These are phyloP conservation scores for Bufo gargarizans DNA, from an alignment of 2,113 vertebrate genomes.

Conservation along the genomic window DNA sequence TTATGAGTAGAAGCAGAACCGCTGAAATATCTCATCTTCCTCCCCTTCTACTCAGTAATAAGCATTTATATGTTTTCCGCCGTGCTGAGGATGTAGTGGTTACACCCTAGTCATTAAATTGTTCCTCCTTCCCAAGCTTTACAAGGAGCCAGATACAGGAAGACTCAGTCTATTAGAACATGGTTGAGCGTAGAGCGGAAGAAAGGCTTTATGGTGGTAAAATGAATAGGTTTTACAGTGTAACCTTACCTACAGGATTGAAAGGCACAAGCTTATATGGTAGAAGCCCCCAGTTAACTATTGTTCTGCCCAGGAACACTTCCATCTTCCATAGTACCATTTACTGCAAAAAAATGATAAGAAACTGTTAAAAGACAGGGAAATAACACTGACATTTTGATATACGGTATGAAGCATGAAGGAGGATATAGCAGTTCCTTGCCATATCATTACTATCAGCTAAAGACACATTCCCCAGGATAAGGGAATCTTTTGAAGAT, in stretches of 20 bases:
- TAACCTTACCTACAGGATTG: not conserved
- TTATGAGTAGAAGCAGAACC: constrained; percentile 16
- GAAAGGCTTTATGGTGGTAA: constrained; percentile 23
- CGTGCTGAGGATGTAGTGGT: constrained; percentile 17
- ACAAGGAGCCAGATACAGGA: constrained; percentile 33
- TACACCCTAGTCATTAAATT: constrained; percentile 52
- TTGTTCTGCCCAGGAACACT: not conserved
- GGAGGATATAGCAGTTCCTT: not conserved
- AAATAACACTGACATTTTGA: not conserved
- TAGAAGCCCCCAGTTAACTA: not conserved
- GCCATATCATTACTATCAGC: not conserved
- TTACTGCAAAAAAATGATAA: not conserved
- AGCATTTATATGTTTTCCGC: constrained; percentile 46
- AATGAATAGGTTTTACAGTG: constrained; percentile 15
- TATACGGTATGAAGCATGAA: not conserved
- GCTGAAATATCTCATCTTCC: constrained; percentile 38
- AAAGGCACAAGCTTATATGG: not conserved
- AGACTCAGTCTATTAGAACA: constrained; percentile 45
- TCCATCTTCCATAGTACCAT: no score
- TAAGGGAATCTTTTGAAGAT: not conserved
- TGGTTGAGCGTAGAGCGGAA: constrained; percentile 17
- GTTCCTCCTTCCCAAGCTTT: constrained; percentile 42
- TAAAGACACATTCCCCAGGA: not conserved
- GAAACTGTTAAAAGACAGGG: not conserved
- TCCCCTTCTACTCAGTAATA: constrained; percentile 39